These are phyloP conservation scores for Drosophila niveifrons DNA, from an alignment of 2,888 invertebrate genomes.

Conservation along the genomic window DNA sequence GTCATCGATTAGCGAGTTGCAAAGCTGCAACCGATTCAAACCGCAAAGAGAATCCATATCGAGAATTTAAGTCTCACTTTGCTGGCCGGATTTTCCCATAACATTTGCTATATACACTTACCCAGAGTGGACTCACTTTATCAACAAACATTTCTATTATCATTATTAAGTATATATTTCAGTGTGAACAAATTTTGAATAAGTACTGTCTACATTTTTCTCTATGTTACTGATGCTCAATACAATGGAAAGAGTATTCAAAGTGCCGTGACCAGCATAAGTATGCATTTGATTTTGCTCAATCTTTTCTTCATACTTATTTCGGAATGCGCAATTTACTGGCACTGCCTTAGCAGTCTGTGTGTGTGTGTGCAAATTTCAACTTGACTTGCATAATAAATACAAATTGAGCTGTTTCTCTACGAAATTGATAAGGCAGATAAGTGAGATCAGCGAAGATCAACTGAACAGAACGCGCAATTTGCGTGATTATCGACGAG, in stretches of 20 bases:
- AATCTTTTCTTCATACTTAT: conserved; percentile 13
- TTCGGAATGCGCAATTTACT: conserved; percentile 65
- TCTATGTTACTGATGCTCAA: not conserved
- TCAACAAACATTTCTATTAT: not conserved
- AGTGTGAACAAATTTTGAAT: not conserved
- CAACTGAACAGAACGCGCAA: conserved; percentile 53
- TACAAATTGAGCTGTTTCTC: conserved; percentile 56
- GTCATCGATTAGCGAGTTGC: conserved; percentile 32
- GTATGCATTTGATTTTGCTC: not conserved
- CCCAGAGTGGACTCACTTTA: not conserved
- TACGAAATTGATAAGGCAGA: conserved; percentile 39
- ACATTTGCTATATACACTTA: not conserved
- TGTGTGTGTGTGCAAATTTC: conserved; percentile 52
- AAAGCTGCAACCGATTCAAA: conserved; percentile 23
- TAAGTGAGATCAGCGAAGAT: conserved; percentile 56
- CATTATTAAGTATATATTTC: not conserved
- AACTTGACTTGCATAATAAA: conserved; percentile 67
- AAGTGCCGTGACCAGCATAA: not conserved
- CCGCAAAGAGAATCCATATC: conserved; percentile 14
- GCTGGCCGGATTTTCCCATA: not conserved
- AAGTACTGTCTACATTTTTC: not conserved
- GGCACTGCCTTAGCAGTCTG: conserved; percentile 14
- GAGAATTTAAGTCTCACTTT: conserved; percentile 15
- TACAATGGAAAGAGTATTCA: conserved; percentile 23
- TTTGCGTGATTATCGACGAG: conserved; percentile 58